Evolutionary conservation across 2,888 invertebrate species (phyloP).

Genomic region (Drosophila gaucha): DNA sequence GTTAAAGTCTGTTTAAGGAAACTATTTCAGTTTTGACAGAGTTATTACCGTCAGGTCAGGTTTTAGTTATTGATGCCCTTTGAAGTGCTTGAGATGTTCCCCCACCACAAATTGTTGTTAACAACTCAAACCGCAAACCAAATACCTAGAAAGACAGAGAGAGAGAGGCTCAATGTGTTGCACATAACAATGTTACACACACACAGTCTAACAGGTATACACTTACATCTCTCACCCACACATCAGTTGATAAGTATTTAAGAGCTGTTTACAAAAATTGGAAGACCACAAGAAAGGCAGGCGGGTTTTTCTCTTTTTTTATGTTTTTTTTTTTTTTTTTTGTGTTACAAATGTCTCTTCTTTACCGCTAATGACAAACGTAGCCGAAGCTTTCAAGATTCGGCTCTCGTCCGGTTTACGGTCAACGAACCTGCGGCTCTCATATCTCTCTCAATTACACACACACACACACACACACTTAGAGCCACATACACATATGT

Average conservation of each 20-base stretch:
- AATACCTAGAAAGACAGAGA: background rate
- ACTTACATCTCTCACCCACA: conserved; percentile 5
- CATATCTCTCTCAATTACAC: conserved; percentile 34
- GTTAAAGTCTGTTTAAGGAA: background rate
- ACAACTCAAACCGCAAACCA: conserved; percentile 15
- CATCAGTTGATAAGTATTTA: conserved; percentile 33
- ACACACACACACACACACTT: background rate
- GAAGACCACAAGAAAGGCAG: conserved; percentile 24
- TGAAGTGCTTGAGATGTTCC: background rate
- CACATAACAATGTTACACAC: conserved; percentile 9
- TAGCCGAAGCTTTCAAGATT: conserved; percentile 63
- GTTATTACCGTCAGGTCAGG: too few species aligned
- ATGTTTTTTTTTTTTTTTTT: conserved; percentile 1
- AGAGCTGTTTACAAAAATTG: conserved; percentile 31
- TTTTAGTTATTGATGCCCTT: conserved; percentile 9
- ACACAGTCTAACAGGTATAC: conserved; percentile 1
- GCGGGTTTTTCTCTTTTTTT: conserved; percentile 29
- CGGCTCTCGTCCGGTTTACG: conserved; percentile 76
- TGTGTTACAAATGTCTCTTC: conserved; percentile 60
- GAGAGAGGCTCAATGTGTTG: background rate
- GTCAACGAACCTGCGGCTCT: conserved; percentile 68
- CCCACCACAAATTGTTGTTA: conserved; percentile 18
- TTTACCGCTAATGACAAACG: conserved; percentile 68
- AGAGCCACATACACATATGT: background rate
- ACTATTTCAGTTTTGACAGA: background rate